A percentile compares a stretch with the other conserved stretches of the same genome.
Conservation (phyloP, 2,113 vertebrate species). For the Podarcis muralis region DNA sequence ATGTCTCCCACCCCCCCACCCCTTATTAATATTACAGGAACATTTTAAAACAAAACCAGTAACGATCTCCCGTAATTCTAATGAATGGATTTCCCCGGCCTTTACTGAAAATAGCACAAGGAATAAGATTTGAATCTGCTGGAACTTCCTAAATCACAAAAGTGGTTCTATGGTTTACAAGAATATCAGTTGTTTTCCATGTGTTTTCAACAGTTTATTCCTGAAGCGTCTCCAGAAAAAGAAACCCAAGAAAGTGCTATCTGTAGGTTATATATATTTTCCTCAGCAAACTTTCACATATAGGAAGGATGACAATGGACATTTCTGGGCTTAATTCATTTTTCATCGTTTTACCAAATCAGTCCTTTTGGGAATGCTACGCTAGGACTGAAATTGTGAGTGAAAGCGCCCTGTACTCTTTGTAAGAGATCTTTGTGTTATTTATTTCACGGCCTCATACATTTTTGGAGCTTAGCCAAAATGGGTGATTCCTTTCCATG, state of each 20-base stretch:
- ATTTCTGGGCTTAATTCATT: too few species aligned
- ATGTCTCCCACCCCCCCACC: constrained; percentile 54
- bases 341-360: neutral
- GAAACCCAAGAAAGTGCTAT: neutral
- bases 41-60: constrained; percentile 48
- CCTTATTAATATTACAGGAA: constrained; percentile 83
- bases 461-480: neutral
- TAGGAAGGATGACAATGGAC: neutral
- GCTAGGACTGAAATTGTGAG: too few species aligned
- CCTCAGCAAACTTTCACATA: neutral
- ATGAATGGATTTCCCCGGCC: constrained; percentile 78
- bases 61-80: constrained; percentile 77
- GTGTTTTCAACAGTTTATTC: constrained; percentile 47
- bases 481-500: neutral
- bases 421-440: neutral
- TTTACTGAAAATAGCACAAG: constrained; percentile 76
- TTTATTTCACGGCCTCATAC: neutral
- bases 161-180: neutral
- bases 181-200: constrained; percentile 28
- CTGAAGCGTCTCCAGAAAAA: constrained; percentile 7
- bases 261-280: neutral
- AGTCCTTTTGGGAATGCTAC: neutral
- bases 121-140: constrained; percentile 66
- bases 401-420: too few species aligned
- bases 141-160: constrained; percentile 50